Percentiles rank a stretch among this genome's conserved stretches.
phyloP scores from a whole-genome alignment of 2,113 vertebrate species.

The Percina caprodes region DNA sequence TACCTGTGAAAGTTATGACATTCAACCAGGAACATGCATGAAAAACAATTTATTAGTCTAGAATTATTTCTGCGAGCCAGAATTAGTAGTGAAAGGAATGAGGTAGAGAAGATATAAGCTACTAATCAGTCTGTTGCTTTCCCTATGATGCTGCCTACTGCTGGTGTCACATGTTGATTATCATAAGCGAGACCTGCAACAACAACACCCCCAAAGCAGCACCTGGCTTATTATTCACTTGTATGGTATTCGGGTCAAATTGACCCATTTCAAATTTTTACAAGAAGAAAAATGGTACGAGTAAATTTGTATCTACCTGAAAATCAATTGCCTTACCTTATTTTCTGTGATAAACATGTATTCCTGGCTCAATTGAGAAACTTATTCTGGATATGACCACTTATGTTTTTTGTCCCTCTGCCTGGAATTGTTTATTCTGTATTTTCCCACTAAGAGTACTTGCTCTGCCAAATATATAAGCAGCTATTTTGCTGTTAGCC shows the following conservation, averaged over 20 bases:
- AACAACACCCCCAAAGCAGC: conserved; percentile 46
- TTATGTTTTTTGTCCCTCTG: too few species aligned
- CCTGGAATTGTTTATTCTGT: conserved; percentile 59
- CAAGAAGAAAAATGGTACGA: too few species aligned
- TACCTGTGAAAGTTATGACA: conserved; percentile 59
- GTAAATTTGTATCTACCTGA: too few species aligned
- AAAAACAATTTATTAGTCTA: conserved; percentile 55
- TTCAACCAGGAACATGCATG: conserved; percentile 49
- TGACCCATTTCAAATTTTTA: too few species aligned
- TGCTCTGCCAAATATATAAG: conserved; percentile 44
- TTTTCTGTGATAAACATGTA: too few species aligned
- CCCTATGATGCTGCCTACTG: conserved; percentile 9
- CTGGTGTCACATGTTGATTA: conserved; percentile 65
- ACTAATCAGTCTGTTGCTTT: conserved; percentile 61
- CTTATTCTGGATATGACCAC: too few species aligned
- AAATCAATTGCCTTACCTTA: too few species aligned
- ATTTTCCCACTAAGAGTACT: conserved; percentile 23
- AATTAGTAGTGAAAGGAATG: conserved; percentile 33
- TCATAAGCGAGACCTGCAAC: conserved; percentile 55
- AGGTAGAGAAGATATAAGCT: conserved; percentile 33
- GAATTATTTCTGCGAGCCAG: conserved; percentile 35
- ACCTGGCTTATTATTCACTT: conserved; percentile 62
- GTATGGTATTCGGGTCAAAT: too few species aligned
- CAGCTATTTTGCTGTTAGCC: conserved; percentile 61
- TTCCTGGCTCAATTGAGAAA: too few species aligned